Base-by-base conservation (phyloP, 2,888 invertebrate genomes). In the Melitaea athalia region DNA sequence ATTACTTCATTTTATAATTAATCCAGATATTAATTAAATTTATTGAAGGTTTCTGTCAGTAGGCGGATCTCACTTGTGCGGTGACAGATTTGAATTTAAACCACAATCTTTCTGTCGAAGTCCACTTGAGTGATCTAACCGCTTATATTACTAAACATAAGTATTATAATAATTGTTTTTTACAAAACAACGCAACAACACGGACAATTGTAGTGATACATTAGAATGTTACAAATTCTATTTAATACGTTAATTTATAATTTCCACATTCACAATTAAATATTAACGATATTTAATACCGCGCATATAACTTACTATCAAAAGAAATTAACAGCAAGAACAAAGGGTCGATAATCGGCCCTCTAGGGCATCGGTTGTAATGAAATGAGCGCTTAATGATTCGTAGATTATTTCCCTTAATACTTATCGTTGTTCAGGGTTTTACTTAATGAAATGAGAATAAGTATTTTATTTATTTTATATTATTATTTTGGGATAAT, bases 301-400 rank as follows among this genome's bases (percentile, higher is more conserved):
- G 17, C 53, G 57, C 15, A 31, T 24, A 45, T 31, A 64, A 42
- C 43, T 14, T 42, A 57, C 42, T 68, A 61, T 68, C 64, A 67
- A 60, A 72, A 65, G 60, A 42, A 68, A 72, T 66, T 64, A 8
- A 50, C 63, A 53, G 64, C 33, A 33, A 55, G 67, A 64, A 70
- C 72, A 70, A 73, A 73, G 63, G 62, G 57, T 63, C 65, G 68
- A 72, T 73, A 70, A 72, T 69, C 67, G 68, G 63, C 61, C 66
- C 70, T 64, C 68, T 49, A 66, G 67, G 63, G 68, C 69, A 65
- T 77, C 75, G 72, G 74, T 75, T 75, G 76, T 77, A 76, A 80
- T 79, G 78, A 82, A 84, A 83, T 79, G 79, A 80, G 78, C 81
- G 81, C 82, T 81, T 84, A 85, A 86, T 85, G 85, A 83, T 83